Evolutionary conservation across 1,140 invertebrate genomes (phyloP).

Genomic region (Bicyclus anynana): DNA sequence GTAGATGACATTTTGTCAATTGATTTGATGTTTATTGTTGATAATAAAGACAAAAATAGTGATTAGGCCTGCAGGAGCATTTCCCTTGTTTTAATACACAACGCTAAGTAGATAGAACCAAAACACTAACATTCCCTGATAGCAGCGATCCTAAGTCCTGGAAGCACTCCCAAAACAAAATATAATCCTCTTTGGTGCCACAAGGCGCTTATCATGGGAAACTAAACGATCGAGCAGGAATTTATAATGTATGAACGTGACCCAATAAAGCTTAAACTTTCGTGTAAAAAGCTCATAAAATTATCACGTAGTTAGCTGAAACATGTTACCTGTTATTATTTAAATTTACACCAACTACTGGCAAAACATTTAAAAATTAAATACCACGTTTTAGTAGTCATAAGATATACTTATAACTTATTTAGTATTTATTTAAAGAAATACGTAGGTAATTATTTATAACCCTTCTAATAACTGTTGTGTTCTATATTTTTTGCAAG

Average conservation of each 20-base stretch:
- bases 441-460: no score
- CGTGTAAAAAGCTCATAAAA: slow-evolving; percentile 31
- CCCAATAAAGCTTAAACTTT: slow-evolving; percentile 26
- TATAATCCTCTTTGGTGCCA: background rate
- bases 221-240: slow-evolving; percentile 2
- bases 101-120: background rate
- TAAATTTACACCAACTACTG: slow-evolving; percentile 13
- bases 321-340: slow-evolving; percentile 19
- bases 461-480: no score
- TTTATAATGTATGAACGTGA: slow-evolving; percentile 12
- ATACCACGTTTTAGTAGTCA: background rate
- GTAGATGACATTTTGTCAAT: no score
- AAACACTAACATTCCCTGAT: background rate
- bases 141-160: background rate
- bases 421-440: background rate
- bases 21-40: no score
- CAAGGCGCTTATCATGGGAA: background rate
- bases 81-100: no score
- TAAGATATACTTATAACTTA: background rate
- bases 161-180: background rate
- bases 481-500: no score
- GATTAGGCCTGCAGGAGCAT: no score
- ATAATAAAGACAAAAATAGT: no score
- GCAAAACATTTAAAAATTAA: slow-evolving; percentile 12
- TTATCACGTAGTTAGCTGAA: slow-evolving; percentile 25